phyloP scores from a whole-genome alignment of 2,113 vertebrate genomes.

The Plotosus lineatus region DNA sequence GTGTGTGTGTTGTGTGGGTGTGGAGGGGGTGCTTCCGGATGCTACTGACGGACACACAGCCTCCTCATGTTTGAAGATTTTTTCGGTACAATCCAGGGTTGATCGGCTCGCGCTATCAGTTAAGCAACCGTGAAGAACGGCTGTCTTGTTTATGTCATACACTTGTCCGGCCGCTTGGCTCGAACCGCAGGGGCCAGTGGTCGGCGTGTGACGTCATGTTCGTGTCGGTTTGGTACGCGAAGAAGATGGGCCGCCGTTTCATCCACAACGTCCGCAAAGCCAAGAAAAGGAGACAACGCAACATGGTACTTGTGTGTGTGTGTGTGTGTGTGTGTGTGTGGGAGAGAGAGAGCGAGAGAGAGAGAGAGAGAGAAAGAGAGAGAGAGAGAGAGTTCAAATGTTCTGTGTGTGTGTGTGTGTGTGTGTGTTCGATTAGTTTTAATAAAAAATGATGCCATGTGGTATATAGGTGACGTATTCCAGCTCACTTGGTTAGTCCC shows the following conservation, averaged over 20 bases:
- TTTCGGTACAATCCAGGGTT: background rate
- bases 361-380: background rate
- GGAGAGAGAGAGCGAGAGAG: no score
- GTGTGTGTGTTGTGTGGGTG: background rate
- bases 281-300: conserved; percentile 72
- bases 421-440: conserved; percentile 21
- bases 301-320: conserved; percentile 55
- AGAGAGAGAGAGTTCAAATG: background rate
- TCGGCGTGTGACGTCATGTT: conserved; percentile 68
- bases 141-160: conserved; percentile 1
- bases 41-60: background rate
- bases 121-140: background rate
- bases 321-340: background rate
- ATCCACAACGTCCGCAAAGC: conserved; percentile 74
- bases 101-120: background rate
- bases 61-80: background rate
- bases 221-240: conserved; percentile 80
- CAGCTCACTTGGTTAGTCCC: background rate
- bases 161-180: conserved; percentile 5
- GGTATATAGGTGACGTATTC: background rate
- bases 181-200: background rate
- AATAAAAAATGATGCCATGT: conserved; percentile 15
- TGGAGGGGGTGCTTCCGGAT: background rate
- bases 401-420: conserved; percentile 21
- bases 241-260: conserved; percentile 76